Evolutionary conservation across 2,797 vertebrate species (phyloP).

Genomic region (Oreochromis grahami): DNA sequence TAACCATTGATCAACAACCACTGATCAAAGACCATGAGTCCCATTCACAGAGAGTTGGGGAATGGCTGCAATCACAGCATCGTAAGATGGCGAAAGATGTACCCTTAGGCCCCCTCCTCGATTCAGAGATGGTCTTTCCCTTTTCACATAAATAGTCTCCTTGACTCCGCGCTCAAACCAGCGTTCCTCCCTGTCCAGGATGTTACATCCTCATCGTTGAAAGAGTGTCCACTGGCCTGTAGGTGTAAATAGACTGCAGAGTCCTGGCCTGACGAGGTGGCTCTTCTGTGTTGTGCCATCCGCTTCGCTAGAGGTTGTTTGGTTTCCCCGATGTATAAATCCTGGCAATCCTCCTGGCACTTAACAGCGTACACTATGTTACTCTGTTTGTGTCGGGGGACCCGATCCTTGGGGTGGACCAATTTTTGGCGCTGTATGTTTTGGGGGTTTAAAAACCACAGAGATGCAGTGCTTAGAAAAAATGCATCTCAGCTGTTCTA

Average conservation of each 20-base stretch:
- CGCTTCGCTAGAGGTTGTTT: background rate
- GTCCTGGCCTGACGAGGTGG: background rate
- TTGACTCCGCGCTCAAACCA: background rate
- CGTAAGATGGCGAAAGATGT: background rate
- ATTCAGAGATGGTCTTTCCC: background rate
- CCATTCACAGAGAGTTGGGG: rapidly evolving
- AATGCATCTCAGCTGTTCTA: background rate
- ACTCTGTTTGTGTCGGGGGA: background rate
- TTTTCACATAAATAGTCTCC: background rate
- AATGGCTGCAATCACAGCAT: background rate
- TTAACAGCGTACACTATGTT: background rate
- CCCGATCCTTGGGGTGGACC: background rate
- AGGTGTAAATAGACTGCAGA: background rate
- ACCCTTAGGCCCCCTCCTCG: rapidly evolving
- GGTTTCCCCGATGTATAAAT: background rate
- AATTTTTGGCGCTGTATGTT: background rate
- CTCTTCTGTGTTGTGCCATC: background rate
- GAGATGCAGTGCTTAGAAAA: background rate
- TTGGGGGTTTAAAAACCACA: background rate
- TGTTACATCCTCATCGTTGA: background rate
- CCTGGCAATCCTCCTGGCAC: background rate
- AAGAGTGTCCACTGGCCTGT: background rate
- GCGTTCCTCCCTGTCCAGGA: background rate
- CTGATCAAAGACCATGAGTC: background rate
- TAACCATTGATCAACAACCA: background rate